Conservation (phyloP, 1,140 invertebrate species). For the Cherax quadricarinatus region DNA sequence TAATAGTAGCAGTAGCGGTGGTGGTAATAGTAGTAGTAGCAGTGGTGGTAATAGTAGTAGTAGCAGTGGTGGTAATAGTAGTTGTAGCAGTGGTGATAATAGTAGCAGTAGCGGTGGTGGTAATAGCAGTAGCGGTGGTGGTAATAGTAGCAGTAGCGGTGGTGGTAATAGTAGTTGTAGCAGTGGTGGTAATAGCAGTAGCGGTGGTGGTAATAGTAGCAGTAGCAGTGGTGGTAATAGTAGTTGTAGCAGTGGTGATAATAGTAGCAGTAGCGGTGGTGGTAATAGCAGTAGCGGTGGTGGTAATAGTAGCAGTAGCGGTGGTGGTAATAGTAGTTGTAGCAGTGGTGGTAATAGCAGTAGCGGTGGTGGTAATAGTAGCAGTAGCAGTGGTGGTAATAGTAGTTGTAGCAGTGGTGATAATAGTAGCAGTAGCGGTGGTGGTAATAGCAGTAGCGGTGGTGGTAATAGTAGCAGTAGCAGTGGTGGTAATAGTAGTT, state of each 20-base stretch:
- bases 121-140: neutral
- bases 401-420: too few relatives aligned
- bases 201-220: neutral
- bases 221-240: too few relatives aligned
- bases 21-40: neutral
- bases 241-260: too few relatives aligned
- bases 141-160: too few relatives aligned
- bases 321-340: too few relatives aligned
- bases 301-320: neutral
- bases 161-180: too few relatives aligned
- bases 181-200: neutral
- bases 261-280: too few relatives aligned
- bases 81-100: too few relatives aligned
- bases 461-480: neutral
- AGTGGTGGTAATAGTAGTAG: neutral
- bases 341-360: too few relatives aligned
- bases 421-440: neutral
- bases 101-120: conserved; percentile 8
- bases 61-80: too few relatives aligned
- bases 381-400: too few relatives aligned
- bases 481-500: too few relatives aligned
- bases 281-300: neutral
- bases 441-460: conserved; percentile 7
- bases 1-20: neutral
- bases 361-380: neutral